Conservation (phyloP, 2,888 invertebrate species). For the Neoascia interrupta region DNA sequence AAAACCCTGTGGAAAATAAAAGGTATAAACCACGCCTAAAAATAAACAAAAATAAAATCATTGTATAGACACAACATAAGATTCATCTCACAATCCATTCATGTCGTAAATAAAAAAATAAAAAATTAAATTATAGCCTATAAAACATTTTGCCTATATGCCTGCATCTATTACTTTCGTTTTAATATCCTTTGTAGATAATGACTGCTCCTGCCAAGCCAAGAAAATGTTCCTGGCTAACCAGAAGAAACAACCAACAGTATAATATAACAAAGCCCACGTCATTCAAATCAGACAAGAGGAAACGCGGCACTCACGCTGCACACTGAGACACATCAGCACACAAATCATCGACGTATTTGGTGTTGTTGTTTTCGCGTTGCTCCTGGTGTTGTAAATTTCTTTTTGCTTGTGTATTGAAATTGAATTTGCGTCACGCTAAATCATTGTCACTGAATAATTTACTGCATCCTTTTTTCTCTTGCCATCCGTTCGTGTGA, state of each 20-base stretch:
- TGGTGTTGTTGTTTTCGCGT: no score
- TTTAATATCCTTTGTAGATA: constrained; percentile 41
- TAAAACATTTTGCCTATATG: constrained; percentile 24
- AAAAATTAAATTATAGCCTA: constrained; percentile 4
- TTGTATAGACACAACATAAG: neutral
- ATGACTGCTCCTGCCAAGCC: constrained; percentile 7
- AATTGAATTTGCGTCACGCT: constrained; percentile 62
- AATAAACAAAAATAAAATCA: neutral
- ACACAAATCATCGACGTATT: no score
- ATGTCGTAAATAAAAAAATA: constrained; percentile 11
- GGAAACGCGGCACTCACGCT: no score
- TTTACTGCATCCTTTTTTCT: constrained; percentile 53
- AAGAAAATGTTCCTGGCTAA: constrained; percentile 13
- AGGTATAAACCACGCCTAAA: neutral
- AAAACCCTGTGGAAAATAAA: neutral
- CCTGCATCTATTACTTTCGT: constrained; percentile 32
- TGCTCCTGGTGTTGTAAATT: constrained; percentile 17
- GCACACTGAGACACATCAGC: constrained; percentile 24
- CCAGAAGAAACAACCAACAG: neutral
- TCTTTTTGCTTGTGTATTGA: constrained; percentile 30
- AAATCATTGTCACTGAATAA: constrained; percentile 57
- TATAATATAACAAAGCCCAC: constrained; percentile 30
- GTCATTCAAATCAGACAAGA: constrained; percentile 39
- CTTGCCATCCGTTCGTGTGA: neutral
- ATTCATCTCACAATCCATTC: no score